Evolutionary conservation across 2,113 vertebrate genomes (phyloP), one percentile per base, ranked within the genome.

Genomic region (Ctenodactylus gundi): DNA sequence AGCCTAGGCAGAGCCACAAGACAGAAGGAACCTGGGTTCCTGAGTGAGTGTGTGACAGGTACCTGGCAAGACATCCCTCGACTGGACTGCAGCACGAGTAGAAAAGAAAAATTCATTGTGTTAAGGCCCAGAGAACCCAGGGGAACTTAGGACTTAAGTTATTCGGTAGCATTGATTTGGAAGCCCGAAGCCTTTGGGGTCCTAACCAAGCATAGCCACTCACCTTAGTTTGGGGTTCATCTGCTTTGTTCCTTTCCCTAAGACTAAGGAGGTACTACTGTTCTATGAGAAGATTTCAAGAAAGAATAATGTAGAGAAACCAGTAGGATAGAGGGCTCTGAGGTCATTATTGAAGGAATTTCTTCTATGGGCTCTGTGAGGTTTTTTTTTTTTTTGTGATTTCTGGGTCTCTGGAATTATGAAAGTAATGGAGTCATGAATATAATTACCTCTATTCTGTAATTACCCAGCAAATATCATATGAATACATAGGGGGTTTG

Each of bases 401-500:
- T 97, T 96, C 92, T 93, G 88, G 90, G 85, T 92, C 95, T 92
- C 85, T 96, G 88, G 58, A 97, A 97, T 97, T 97, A 96, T 90
- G 95, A 88, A 94, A 97, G 95, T 97, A 97, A 96, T 97, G 96
- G 96, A 97, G 96, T 96, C 97, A 96, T 97, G 97, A 96, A 96
- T 97, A 96, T 97, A 97, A 97, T 97, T 97, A 97, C 96, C 94
- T 96, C 97, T 94, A 96, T 97, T 96, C 97, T 97, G 97, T 97
- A 97, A 97, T 97, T 96, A 97, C 96, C 95, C 96, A 20, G 91
- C 96, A 97, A 97, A 97, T 97, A 97, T 95, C 97, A 96, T 97
- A 95, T 97, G 96, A 97, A 97, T 97, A 95, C 97, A 97, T 97
- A 75, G 90, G 97, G 96, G 97, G 96, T 97, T 97, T 97, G 97